Evolutionary conservation across 2,113 vertebrate genomes (phyloP), one percentile per base, ranked within the genome.

Genomic region (Malurus elegans): DNA sequence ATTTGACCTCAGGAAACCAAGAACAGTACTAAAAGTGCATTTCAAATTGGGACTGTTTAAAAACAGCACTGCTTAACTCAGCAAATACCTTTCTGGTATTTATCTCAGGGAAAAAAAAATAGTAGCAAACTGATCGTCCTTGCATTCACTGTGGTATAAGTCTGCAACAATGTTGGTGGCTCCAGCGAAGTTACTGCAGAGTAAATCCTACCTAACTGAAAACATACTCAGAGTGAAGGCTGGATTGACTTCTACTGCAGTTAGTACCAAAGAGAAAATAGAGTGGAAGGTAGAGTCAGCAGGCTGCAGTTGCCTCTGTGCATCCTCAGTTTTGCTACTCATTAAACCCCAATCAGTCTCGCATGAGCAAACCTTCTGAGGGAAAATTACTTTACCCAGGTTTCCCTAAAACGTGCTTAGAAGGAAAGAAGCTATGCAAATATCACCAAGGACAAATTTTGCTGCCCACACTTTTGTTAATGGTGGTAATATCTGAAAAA

Each of bases 101-200:
- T 75, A 40, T 57, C 21, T 32, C 26, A 48, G 54, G 15, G 44
- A 12, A 1, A 26, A 74, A 23, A 20, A 85, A 60, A 29, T 1
- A 50, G 54, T n/a, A 44, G 29, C 38, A 80, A 92, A 76, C 29
- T 42, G 50, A 70, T 76, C 26, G 8, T 88, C 40, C 67, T 65
- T 62, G 31, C 23, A 48, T n/a, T 91, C 83, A 40, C 29, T 64
- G 47, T 67, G 47, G 21, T 45, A 3, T 45, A 86, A 82, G 28
- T 36, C 36, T 65, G 66, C 6, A 90, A 44, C 47, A 67, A 79
- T 0, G 0, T 14, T 2, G 1, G 31, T 66, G 19, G 28, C 29
- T 90, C 75, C 74, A 48, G 28, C 51, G 62, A 50, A 62, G 23
- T 40, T 73, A 80, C 54, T 86, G 56, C 50, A 88, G 36, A 48